These are phyloP conservation scores for Thysanoteuthis rhombus DNA, from an alignment of 2,888 invertebrate species.

Conservation along the genomic window DNA sequence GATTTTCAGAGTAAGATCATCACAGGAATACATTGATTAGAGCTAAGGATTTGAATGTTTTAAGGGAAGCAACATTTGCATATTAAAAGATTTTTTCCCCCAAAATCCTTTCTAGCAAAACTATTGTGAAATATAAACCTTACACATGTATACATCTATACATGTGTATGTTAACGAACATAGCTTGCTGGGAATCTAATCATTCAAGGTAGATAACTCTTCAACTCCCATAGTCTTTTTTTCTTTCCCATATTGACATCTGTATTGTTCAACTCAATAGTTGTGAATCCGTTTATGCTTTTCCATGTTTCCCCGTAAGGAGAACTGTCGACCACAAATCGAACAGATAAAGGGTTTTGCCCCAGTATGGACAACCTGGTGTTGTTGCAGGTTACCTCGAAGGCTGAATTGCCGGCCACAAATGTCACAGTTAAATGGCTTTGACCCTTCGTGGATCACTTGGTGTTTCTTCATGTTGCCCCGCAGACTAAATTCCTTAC, in stretches of 20 bases:
- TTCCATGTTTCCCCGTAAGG: slow-evolving; percentile 20
- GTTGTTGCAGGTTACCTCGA: slow-evolving; percentile 18
- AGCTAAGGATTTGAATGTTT: too few relatives aligned
- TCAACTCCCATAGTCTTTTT: neutral
- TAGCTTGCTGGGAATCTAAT: neutral
- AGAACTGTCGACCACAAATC: slow-evolving; percentile 25
- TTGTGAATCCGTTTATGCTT: slow-evolving; percentile 26
- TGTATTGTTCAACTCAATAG: neutral
- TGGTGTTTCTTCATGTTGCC: slow-evolving; percentile 24
- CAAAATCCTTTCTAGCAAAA: too few relatives aligned
- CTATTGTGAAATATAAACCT: too few relatives aligned
- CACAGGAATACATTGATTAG: too few relatives aligned
- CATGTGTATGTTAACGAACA: too few relatives aligned
- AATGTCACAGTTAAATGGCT: neutral
- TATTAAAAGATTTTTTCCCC: too few relatives aligned
- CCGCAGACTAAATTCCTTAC: neutral
- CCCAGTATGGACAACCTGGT: slow-evolving; percentile 20
- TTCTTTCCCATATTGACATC: neutral
- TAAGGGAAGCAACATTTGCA: too few relatives aligned
- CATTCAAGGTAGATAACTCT: neutral
- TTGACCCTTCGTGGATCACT: neutral
- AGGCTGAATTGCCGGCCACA: slow-evolving; percentile 18
- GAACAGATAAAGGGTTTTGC: slow-evolving; percentile 20
- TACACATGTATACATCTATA: too few relatives aligned
- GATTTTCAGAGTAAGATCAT: too few relatives aligned